These are phyloP conservation scores for Protodeltote pygarga DNA, from an alignment of 2,888 invertebrate genomes.

Conservation along the genomic window DNA sequence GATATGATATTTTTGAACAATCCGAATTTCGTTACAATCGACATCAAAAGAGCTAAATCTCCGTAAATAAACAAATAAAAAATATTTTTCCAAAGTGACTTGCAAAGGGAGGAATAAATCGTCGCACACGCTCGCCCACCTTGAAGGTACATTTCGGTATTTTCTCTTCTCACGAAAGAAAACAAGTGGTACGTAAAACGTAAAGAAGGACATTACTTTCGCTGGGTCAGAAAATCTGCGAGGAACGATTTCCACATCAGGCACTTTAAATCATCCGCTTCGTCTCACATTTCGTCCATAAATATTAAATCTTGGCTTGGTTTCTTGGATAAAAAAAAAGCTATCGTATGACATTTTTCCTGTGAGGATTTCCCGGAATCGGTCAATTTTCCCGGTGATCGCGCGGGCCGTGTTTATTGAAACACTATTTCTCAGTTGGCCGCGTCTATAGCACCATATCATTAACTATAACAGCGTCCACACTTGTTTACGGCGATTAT, in stretches of 20 bases:
- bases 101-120: constrained; percentile 80
- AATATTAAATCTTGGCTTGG: constrained; percentile 85
- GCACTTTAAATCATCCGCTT: constrained; percentile 85
- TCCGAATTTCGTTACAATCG: constrained; percentile 73
- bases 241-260: constrained; percentile 84
- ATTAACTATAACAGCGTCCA: constrained; percentile 58
- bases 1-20: constrained; percentile 70
- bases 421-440: constrained; percentile 82
- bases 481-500: constrained; percentile 29
- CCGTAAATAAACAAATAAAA: constrained; percentile 83
- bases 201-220: constrained; percentile 83
- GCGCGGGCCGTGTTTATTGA: constrained; percentile 81
- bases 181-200: constrained; percentile 84
- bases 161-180: constrained; percentile 76
- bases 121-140: constrained; percentile 74
- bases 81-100: constrained; percentile 77
- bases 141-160: constrained; percentile 76
- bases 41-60: constrained; percentile 82
- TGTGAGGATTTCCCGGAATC: constrained; percentile 81
- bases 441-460: constrained; percentile 64
- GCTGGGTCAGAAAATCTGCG: constrained; percentile 85
- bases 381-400: constrained; percentile 85
- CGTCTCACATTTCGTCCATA: constrained; percentile 86
- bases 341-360: constrained; percentile 80
- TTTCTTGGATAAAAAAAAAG: constrained; percentile 78